These are phyloP conservation scores for Bufo bufo DNA, from an alignment of 2,113 vertebrate genomes.

Conservation along the genomic window DNA sequence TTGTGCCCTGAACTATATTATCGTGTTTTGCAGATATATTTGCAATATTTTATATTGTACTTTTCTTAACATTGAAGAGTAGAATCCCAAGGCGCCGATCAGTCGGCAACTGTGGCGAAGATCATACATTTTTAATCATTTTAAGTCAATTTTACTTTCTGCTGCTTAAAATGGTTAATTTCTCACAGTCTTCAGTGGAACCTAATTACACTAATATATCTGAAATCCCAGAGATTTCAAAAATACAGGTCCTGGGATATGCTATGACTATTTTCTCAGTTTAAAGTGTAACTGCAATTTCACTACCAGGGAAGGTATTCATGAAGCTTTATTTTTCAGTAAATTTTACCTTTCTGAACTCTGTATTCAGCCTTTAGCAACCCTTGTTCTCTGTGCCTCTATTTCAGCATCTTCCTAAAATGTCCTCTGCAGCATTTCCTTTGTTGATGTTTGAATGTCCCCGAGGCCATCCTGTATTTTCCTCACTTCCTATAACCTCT, in stretches of 20 bases:
- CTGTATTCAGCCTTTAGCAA: no score
- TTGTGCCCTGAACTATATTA: neutral
- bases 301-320: no score
- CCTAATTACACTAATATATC: conserved; percentile 1
- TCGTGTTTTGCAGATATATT: neutral
- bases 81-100: neutral
- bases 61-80: no score
- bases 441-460: no score
- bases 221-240: neutral
- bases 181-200: neutral
- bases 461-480: no score
- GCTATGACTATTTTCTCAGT: neutral
- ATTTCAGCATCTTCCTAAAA: no score
- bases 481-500: no score
- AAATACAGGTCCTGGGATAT: neutral
- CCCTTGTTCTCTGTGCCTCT: no score
- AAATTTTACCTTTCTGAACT: no score
- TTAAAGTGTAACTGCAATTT: no score
- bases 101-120: neutral
- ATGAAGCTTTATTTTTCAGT: no score
- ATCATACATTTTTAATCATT: neutral
- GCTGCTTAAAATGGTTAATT: conserved; percentile 12
- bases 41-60: neutral
- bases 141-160: conserved; percentile 2
- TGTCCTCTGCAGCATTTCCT: no score